phyloP scores from a whole-genome alignment of 2,888 invertebrate species.

The Apantesis nais region DNA sequence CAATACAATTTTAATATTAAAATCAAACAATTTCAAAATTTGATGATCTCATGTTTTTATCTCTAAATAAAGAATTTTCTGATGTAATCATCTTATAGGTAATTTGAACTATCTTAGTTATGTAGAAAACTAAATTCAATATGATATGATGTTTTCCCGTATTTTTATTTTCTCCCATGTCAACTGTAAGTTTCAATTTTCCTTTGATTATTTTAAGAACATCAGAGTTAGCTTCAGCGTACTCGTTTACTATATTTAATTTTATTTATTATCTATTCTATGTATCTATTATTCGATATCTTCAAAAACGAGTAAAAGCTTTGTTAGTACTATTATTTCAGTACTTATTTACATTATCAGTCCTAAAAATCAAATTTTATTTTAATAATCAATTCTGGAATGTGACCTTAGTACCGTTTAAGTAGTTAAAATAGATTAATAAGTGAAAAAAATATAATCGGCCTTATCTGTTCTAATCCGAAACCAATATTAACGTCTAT shows the following conservation, averaged over 20 bases:
- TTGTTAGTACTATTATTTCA: neutral
- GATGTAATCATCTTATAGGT: neutral
- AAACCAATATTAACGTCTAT: neutral
- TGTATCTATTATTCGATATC: neutral
- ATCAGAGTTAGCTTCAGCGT: neutral
- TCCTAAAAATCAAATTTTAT: neutral
- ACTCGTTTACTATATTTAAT: slow-evolving; percentile 1
- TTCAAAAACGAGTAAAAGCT: neutral
- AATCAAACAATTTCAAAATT: too few relatives aligned
- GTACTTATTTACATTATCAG: neutral
- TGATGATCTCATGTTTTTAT: too few relatives aligned
- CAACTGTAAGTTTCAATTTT: neutral
- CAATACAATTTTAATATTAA: too few relatives aligned
- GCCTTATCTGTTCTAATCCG: neutral
- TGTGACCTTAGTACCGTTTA: neutral
- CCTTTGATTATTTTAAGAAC: neutral
- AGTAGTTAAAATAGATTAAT: neutral
- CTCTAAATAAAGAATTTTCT: neutral
- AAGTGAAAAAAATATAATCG: neutral
- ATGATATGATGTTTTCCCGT: slow-evolving; percentile 1
- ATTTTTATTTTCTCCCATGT: neutral
- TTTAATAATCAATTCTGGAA: neutral
- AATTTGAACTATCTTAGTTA: neutral
- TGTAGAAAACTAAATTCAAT: neutral
- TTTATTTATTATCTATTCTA: neutral